phyloP scores from a whole-genome alignment of 2,888 invertebrate species.

The Galerucella pusilla region DNA sequence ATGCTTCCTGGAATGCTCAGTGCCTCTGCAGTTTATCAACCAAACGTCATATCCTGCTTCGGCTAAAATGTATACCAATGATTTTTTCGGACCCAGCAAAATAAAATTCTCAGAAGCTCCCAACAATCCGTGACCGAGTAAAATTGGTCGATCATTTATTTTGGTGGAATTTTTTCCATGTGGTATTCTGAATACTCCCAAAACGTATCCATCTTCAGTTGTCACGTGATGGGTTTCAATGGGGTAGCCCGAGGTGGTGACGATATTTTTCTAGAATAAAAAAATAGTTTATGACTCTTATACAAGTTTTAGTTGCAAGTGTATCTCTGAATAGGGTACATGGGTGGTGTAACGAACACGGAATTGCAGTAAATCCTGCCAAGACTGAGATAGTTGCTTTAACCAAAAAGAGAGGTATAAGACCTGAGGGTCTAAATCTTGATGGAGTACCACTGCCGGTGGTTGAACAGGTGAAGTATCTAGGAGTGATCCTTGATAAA shows the following conservation, averaged over 20 bases:
- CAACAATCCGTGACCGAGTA: slow-evolving; percentile 78
- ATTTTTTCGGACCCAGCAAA: slow-evolving; percentile 74
- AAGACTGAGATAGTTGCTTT: too few species aligned
- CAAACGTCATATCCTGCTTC: slow-evolving; percentile 82
- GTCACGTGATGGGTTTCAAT: slow-evolving; percentile 72
- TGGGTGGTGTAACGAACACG: too few species aligned
- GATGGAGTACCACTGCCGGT: too few species aligned
- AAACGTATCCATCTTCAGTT: slow-evolving; percentile 82
- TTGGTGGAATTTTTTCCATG: slow-evolving; percentile 48
- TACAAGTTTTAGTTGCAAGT: too few species aligned
- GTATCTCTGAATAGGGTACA: too few species aligned
- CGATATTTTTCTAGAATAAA: not conserved
- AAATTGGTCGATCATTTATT: slow-evolving; percentile 64
- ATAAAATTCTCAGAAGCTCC: slow-evolving; percentile 81
- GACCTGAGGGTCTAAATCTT: too few species aligned
- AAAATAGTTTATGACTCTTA: too few species aligned
- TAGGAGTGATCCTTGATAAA: too few species aligned
- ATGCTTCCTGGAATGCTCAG: slow-evolving; percentile 73
- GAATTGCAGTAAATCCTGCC: too few species aligned
- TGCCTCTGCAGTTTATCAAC: slow-evolving; percentile 85
- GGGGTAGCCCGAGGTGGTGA: slow-evolving; percentile 67
- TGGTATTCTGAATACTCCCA: slow-evolving; percentile 81
- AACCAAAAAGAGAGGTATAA: too few species aligned
- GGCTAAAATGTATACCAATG: slow-evolving; percentile 70
- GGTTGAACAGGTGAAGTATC: too few species aligned